Evolutionary conservation across 2,797 vertebrate genomes (phyloP).

Genomic region (Pogonophryne albipinna): DNA sequence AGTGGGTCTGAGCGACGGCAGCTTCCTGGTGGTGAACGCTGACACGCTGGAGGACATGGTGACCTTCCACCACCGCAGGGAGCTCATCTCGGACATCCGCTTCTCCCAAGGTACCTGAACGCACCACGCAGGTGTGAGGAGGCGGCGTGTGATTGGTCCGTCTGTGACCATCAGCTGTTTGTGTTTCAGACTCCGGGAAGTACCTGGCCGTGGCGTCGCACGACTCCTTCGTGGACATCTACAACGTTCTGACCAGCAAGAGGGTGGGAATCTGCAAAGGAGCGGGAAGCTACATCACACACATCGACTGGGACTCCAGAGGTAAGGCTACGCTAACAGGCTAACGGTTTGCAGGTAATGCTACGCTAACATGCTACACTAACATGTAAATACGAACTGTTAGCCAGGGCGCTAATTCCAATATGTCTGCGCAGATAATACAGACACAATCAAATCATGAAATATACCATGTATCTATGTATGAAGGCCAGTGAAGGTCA

Average conservation of each 20-base stretch:
- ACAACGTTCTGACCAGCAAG: conserved; percentile 96
- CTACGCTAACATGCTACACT: not conserved
- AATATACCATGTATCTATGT: no score
- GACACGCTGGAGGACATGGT: conserved; percentile 99
- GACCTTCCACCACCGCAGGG: conserved; percentile 96
- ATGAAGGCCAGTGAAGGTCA: no score
- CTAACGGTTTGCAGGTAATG: not conserved
- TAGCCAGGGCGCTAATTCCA: no score
- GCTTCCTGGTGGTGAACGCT: conserved; percentile 96
- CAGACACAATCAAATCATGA: no score
- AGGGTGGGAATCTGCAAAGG: conserved; percentile 97
- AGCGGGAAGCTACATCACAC: conserved; percentile 93
- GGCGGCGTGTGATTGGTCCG: not conserved
- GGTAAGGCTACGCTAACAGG: conserved; percentile 65
- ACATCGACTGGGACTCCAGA: conserved; percentile 96
- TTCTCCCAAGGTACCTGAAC: conserved; percentile 91
- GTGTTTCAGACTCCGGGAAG: conserved; percentile 90
- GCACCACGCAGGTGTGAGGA: not conserved
- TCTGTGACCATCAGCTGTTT: not conserved
- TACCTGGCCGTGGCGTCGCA: conserved; percentile 97
- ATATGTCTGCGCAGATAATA: no score
- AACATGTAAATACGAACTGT: no score
- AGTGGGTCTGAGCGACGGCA: conserved; percentile 95
- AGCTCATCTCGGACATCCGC: conserved; percentile 96
- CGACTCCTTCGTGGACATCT: conserved; percentile 97